Evolutionary conservation across 2,888 invertebrate genomes (phyloP).

Genomic region (Apamea anceps): DNA sequence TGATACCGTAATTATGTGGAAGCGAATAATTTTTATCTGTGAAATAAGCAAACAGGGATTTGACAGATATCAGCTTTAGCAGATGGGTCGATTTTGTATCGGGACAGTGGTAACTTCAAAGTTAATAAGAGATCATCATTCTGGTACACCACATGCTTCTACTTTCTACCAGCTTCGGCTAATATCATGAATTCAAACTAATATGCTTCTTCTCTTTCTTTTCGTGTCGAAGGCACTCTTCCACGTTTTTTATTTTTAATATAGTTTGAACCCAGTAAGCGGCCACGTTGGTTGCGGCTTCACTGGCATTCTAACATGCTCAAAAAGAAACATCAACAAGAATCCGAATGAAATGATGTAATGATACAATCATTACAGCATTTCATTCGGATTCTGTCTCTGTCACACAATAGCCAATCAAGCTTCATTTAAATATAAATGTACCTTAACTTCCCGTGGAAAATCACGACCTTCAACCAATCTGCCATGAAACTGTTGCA

Average conservation of each 20-base stretch:
- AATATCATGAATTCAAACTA: not conserved
- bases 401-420: not conserved
- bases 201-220: not conserved
- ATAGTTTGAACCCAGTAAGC: not conserved
- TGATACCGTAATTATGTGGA: constrained; percentile 27
- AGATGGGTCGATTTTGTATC: not conserved
- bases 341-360: no score
- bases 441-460: not conserved
- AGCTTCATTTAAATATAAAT: constrained; percentile 5
- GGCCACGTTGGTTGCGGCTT: not conserved
- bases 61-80: not conserved
- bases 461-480: constrained; percentile 5
- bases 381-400: not conserved
- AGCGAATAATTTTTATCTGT: not conserved
- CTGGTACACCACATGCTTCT: not conserved
- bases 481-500: constrained; percentile 34
- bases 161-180: not conserved
- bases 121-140: not conserved
- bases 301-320: not conserved
- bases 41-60: not conserved
- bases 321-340: not conserved
- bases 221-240: not conserved
- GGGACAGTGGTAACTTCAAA: not conserved
- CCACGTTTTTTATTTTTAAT: not conserved
- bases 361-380: no score